Percentiles rank a stretch among this genome's conserved stretches.
phyloP scores from a whole-genome alignment of 2,113 vertebrate species.

The Zosterops japonicus region DNA sequence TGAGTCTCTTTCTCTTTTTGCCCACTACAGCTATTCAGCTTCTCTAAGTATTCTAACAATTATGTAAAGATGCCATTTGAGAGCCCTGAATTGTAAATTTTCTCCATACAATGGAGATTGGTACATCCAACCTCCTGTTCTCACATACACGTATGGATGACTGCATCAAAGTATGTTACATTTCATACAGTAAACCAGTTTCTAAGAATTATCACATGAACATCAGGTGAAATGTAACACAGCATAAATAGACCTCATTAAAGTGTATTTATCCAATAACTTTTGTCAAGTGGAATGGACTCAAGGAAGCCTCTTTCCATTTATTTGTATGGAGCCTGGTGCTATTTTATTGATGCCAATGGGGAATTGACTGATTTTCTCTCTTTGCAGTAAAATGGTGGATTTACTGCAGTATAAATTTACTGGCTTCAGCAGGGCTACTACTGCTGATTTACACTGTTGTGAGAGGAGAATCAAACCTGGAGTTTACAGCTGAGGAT shows the following conservation, averaged over 20 bases:
- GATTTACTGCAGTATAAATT: conserved; percentile 5
- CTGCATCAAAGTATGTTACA: neutral
- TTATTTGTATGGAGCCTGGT: neutral
- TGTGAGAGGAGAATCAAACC: neutral
- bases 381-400: neutral
- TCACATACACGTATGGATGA: neutral
- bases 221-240: conserved; percentile 14
- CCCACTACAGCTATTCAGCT: neutral
- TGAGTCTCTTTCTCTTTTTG: neutral
- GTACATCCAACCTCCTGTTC: conserved; percentile 14
- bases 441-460: neutral
- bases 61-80: neutral
- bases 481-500: neutral
- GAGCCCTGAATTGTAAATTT: neutral
- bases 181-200: conserved; percentile 16
- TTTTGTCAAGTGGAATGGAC: neutral
- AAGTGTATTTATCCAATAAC: conserved; percentile 9
- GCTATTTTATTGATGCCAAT: neutral
- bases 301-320: neutral
- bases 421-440: neutral
- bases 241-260: conserved; percentile 9
- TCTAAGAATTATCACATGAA: conserved; percentile 11
- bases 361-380: neutral
- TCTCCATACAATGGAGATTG: neutral
- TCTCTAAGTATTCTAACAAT: neutral